A percentile compares a stretch with the other conserved stretches of the same genome.
These are phyloP conservation scores for Limnothrissa miodon DNA, from an alignment of 2,113 vertebrate species.

Conservation along the genomic window DNA sequence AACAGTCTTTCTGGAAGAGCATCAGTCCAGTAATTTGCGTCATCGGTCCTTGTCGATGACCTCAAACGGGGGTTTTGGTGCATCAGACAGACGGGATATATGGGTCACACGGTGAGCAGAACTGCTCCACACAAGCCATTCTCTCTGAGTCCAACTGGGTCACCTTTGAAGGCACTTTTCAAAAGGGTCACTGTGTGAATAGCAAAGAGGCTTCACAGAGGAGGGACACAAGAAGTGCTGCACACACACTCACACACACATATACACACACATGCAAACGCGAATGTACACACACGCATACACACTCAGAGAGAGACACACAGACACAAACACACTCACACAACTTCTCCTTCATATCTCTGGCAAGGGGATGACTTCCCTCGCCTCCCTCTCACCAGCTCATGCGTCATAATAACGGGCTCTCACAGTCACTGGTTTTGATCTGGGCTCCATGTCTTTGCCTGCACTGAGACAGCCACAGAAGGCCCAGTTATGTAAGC, in stretches of 20 bases:
- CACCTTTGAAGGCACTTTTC: constrained; percentile 11
- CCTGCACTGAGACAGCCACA: background rate
- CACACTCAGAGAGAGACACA: background rate
- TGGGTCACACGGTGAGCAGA: background rate
- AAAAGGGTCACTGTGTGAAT: constrained; percentile 11
- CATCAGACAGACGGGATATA: background rate
- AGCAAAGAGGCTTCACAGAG: background rate
- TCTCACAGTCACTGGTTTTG: background rate
- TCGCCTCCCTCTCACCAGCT: background rate
- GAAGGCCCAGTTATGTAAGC: background rate
- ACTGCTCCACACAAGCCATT: background rate
- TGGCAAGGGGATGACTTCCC: background rate
- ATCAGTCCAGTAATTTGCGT: background rate
- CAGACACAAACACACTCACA: background rate
- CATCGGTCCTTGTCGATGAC: background rate
- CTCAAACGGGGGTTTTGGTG: background rate
- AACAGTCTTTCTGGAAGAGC: background rate
- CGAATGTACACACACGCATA: background rate
- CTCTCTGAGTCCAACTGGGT: constrained; percentile 6
- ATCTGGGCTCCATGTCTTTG: background rate
- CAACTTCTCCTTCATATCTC: background rate
- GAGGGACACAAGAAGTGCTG: background rate
- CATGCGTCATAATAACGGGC: background rate
- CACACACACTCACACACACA: background rate
- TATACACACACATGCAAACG: background rate